phyloP scores from a whole-genome alignment of 2,888 invertebrate species.

The Limnephilus auricula region DNA sequence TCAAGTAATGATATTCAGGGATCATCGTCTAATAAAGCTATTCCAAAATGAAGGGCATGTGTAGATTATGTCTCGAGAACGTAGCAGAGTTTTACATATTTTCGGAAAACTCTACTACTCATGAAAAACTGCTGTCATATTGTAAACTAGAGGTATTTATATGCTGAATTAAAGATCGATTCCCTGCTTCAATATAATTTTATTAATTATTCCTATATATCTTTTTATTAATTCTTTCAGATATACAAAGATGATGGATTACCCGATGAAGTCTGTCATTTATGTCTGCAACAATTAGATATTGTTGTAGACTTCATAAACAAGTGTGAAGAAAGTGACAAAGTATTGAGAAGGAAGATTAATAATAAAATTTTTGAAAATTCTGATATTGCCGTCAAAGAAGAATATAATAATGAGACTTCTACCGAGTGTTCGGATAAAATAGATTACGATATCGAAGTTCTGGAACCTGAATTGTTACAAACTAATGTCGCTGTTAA shows the following conservation, averaged over 20 bases:
- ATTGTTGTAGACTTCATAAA: conserved; percentile 50
- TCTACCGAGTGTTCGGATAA: background rate
- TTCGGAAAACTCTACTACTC: conserved; percentile 32
- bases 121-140: conserved; percentile 55
- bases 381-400: background rate
- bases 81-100: conserved; percentile 37
- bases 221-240: background rate
- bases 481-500: background rate
- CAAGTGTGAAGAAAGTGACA: conserved; percentile 56
- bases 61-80: conserved; percentile 53
- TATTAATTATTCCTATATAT: background rate
- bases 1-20: background rate
- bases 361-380: background rate
- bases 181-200: background rate
- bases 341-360: conserved; percentile 45
- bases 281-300: conserved; percentile 48
- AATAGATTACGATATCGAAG: background rate
- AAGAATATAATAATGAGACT: background rate
- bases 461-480: background rate
- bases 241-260: conserved; percentile 50
- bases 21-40: background rate
- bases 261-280: conserved; percentile 40
- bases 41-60: conserved; percentile 32
- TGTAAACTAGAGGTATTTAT: conserved; percentile 54
- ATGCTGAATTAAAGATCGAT: background rate